Evolutionary conservation across 2,888 invertebrate genomes (phyloP).

Genomic region (Apamea sordens): DNA sequence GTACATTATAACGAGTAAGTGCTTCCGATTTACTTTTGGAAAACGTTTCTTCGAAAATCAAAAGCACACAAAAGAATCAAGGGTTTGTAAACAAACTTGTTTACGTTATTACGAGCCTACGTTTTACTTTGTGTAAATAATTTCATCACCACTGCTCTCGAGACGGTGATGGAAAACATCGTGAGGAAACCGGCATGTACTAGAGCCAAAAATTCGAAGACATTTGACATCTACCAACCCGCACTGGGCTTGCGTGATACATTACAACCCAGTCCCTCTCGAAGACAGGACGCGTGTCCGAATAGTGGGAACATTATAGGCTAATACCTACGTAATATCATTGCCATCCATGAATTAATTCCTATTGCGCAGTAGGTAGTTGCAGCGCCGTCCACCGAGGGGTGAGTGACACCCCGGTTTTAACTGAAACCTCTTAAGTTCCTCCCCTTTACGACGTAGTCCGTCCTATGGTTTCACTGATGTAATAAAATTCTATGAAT

Average conservation of each 20-base stretch:
- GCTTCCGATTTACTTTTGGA: not conserved
- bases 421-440: conserved; percentile 33
- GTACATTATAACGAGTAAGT: not conserved
- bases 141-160: not conserved
- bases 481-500: not conserved
- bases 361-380: not conserved
- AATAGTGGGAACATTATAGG: not conserved
- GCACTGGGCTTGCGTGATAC: not conserved
- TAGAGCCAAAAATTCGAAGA: not conserved
- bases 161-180: not conserved
- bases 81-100: not conserved
- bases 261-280: not conserved
- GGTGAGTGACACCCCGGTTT: conserved; percentile 31
- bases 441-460: conserved; percentile 1
- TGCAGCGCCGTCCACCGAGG: too few relatives aligned
- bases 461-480: conserved; percentile 27
- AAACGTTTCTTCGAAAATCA: not conserved
- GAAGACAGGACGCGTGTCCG: too few relatives aligned
- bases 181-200: not conserved
- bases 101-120: not conserved
- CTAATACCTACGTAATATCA: not conserved
- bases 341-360: not conserved
- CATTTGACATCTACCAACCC: not conserved
- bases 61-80: not conserved
- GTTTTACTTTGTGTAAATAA: too few relatives aligned